Base-by-base conservation (phyloP, 2,888 invertebrate genomes). In the Tholera decimalis region DNA sequence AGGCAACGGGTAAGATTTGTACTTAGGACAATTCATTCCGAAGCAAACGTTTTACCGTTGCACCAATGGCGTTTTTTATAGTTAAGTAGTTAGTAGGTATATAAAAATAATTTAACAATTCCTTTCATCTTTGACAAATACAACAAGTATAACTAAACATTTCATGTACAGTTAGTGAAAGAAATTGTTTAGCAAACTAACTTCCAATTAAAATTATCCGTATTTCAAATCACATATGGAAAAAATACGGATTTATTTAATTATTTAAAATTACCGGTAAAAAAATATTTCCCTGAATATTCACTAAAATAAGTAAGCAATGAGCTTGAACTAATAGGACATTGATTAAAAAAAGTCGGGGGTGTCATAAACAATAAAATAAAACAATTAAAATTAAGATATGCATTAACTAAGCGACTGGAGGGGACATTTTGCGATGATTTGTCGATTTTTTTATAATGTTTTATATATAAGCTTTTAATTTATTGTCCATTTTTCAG, bases 351-450 rank as follows among this genome's bases (percentile, higher is more conserved):
- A n/a, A 8, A 46, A 24, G 70, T 57, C 79, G 55, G 76, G 65
- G 60, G 55, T 24, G 37, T 46, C 39, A 61, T 54, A 59, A 67
- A 57, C 53, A 56, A 46, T 57, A 22, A 20, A 66, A 58, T 43
- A 60, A 78, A 73, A 65, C 55, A 62, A 59, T 30, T 74, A 72
- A 62, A 13, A 39, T 58, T 73, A 79, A 63, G 71, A 74, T 79
- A 80, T 77, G 70, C 57, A 59, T 56, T 56, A 61, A 61, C 46
- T 67, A 55, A 77, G 82, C 77, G 71, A 79, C 50, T 64, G 62
- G 37, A n/a, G 66, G 30, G 55, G 67, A 58, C 53, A 76, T 41
- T 43, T 30, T 44, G 43, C 2, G 20, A 9, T 28, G 26, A 15
- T 1, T 18, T 28, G n/a, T 18, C 20, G 15, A 41, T 41, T 20